Evolutionary conservation across 2,113 vertebrate species (phyloP), one percentile per base, ranked within the genome.

Genomic region (Girardinichthys multiradiatus): DNA sequence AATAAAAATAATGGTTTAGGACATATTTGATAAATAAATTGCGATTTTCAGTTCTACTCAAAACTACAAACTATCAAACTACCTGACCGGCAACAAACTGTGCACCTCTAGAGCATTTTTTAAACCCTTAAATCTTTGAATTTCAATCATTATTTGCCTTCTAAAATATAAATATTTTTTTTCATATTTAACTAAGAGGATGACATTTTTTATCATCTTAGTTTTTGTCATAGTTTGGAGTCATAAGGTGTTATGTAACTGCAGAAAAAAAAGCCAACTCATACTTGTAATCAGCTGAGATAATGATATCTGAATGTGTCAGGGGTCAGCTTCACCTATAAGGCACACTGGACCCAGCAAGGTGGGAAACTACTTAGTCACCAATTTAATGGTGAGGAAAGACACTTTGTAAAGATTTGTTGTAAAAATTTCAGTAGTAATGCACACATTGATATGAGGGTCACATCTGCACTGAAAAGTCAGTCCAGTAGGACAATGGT

Each of bases 231-330:
- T 4, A 60, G 31, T 13, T 71, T 27, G 57, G 1, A 75, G n/a
- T 58, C 28, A 74, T 37, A 57, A 13, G 0, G 57, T 54, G 26
- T 80, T 78, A 54, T 51, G 59, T 1, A 82, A 79, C n/a, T 24
- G 15, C 21, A 37, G 65, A 58, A 48, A 68, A 48, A 69, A 61
- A 27, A 31, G 12, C 27, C 54, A n/a, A 35, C 51, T 68, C 77
- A 68, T 64, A 73, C 64, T 51, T 64, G 26, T 68, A 19, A 29
- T 15, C 61, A 58, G 30, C 70, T 74, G 77, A 86, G 74, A 83
- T 70, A 82, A 76, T 77, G 81, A 90, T 86, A 84, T 76, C n/a
- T 10, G 27, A 30, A 30, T 35, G 61, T 68, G 65, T 72, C 77
- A 77, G 13, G 65, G 73, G 81, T 70, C 72, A 76, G 2, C 57